Percentiles rank a stretch among this genome's conserved stretches.
These are phyloP conservation scores for Lordiphosa fenestrarum DNA, from an alignment of 2,888 invertebrate genomes.

Conservation along the genomic window DNA sequence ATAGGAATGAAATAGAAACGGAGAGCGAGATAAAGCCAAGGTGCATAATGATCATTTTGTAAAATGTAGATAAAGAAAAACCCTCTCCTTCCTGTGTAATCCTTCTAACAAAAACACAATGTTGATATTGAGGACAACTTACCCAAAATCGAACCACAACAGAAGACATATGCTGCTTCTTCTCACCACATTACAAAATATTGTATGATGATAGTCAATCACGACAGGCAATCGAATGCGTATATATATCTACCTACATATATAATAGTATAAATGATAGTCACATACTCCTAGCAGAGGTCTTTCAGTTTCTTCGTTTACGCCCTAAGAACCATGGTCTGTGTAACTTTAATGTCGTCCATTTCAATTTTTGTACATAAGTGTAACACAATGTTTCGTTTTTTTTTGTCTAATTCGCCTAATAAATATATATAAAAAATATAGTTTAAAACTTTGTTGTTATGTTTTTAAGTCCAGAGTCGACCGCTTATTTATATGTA, in stretches of 20 bases:
- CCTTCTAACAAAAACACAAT: no score
- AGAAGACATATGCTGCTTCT: neutral
- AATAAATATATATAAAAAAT: neutral
- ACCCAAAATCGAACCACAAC: neutral
- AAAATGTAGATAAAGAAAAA: conserved; percentile 1
- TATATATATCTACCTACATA: conserved; percentile 4
- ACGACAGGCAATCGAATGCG: conserved; percentile 16
- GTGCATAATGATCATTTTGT: conserved; percentile 27
- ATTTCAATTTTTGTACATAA: conserved; percentile 43
- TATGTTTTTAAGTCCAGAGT: conserved; percentile 59
- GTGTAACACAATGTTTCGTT: conserved; percentile 17
- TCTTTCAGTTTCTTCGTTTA: conserved; percentile 1
- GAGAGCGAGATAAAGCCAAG: conserved; percentile 11
- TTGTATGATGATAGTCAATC: conserved; percentile 1
- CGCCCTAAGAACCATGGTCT: conserved; percentile 12
- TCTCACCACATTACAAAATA: no score
- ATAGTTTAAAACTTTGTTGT: conserved; percentile 49
- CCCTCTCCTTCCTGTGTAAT: neutral
- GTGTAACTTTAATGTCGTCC: conserved; percentile 46
- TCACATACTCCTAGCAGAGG: conserved; percentile 3
- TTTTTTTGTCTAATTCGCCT: conserved; percentile 1
- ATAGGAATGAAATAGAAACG: conserved; percentile 13
- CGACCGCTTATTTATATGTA: conserved; percentile 10
- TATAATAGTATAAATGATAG: conserved; percentile 1
- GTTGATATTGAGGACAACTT: no score